Base-by-base conservation (phyloP, 2,113 vertebrate species). In the Dolichotis patagonum region DNA sequence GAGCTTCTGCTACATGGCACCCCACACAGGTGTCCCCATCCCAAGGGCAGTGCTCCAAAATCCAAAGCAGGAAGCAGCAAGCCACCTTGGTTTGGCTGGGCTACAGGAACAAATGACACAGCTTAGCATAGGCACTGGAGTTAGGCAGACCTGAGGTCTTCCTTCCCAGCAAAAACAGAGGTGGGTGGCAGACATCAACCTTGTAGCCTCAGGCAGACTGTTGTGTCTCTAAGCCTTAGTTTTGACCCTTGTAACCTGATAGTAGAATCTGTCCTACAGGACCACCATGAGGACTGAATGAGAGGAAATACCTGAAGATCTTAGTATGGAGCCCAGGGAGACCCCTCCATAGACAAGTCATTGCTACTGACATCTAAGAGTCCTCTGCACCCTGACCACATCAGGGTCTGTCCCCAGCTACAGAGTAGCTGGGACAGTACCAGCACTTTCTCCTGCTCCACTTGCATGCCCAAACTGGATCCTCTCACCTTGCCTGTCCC, bases 51-150 rank as follows among this genome's bases (percentile, higher is more conserved):
- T 0, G 69, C 58, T 93, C 71, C 75, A n/a, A 71, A 87, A 63
- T 0, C 52, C 82, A 58, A 16, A 90, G 38, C 67, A 28, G 17
- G 62, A 71, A 24, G 7, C 19, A 60, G 5, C 6, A 1, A 14
- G 30, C 52, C 2, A 0, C 46, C 56, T 46, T 43, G 0, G 7
- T 14, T 9, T 88, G 71, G 67, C 82, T 43, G 11, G 16, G 77
- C 87, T 26, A 38, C 22, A 10, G 5, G 0, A 22, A 4, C 0
- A 8, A 13, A 26, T 0, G 0, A 16, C 16, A 0, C 0, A 4
- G 41, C 3, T 16, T 19, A 58, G 77, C 49, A 86, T 0, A 13
- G 46, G 30, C 63, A 17, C 28, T 3, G 20, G 3, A 38, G 16
- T 30, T 35, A 10, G 19, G 14, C 60, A 19, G 0, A 24, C 82